Base-by-base conservation (phyloP, 2,888 invertebrate genomes). In the Eupithecia vulgata region DNA sequence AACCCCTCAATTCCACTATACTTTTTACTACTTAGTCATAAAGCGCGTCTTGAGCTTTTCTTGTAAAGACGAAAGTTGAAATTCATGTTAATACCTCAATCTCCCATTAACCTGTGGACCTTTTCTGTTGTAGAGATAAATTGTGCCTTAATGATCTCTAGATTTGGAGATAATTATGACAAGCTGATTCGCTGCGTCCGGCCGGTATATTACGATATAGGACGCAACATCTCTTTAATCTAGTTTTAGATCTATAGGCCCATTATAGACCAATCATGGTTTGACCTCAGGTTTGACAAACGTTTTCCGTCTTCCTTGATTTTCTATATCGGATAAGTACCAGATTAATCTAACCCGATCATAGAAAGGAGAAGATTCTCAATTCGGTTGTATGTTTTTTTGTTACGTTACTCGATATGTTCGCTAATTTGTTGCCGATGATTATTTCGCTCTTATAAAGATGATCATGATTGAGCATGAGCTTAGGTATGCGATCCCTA, bases 101-200 rank as follows among this genome's bases (percentile, higher is more conserved):
- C 25, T 57, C 8, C 5, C 12, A 57, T 25, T 25, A 25, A 25
- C 25, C 57, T 12, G 21, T 52, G 25, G 57, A 25, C 25, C 57
- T 57, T 25, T 57, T 57, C 48, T 52, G 21, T 48, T 21, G 34
- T 59, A 57, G 40, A 69, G 73, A 73, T 73, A 73, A 67, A 52
- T 66, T 64, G 59, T 45, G 35, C 30, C 21, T 57, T 75, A 71
- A 66, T 70, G 37, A 77, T 71, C 61, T 72, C 72, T 62, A 68
- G 74, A 76, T 79, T 79, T 77, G 71, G 70, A 52, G 64, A 72
- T 73, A 78, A 79, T 77, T 75, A 79, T 73, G 73, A 76, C 71
- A 72, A 68, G 74, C 78, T 73, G 73, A 71, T 70, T 64, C 70
- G 48, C 69, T 70, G 52, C 77, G 68, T 79, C 79, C 79, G 79